Conservation (phyloP, 2,113 vertebrate genomes). For the Xenus cinereus region DNA sequence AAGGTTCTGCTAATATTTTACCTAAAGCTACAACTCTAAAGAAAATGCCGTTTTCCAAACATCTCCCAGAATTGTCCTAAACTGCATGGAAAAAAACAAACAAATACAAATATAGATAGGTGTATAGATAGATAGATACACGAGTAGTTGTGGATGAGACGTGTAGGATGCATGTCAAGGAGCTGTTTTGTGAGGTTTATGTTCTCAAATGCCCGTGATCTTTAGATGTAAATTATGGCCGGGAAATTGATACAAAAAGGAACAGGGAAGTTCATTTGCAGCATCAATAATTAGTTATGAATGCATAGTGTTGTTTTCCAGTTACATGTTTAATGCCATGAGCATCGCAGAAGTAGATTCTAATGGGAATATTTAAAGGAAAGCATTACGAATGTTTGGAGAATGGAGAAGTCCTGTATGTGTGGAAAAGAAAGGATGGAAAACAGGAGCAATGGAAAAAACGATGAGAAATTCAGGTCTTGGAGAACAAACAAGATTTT, state of each 20-base stretch:
- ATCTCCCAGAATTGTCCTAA: background rate
- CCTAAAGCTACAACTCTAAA: background rate
- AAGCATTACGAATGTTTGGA: background rate
- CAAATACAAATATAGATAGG: too few species aligned
- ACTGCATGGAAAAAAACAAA: background rate
- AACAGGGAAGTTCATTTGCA: background rate
- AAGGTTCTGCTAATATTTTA: background rate
- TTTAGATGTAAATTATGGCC: background rate
- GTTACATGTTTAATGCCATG: background rate
- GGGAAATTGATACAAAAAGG: background rate
- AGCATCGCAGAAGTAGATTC: background rate
- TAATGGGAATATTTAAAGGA: background rate
- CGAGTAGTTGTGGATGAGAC: background rate
- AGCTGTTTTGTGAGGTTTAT: background rate
- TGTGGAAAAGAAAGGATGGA: background rate
- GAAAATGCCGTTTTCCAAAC: background rate
- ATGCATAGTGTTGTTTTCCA: fast-evolving
- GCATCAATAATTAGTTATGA: background rate
- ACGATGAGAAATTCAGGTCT: background rate
- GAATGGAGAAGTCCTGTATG: background rate
- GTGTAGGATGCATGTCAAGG: background rate
- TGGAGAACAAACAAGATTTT: background rate
- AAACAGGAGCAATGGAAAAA: background rate
- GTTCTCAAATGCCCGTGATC: background rate
- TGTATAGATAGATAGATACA: fast-evolving